Percentiles rank a stretch among this genome's conserved stretches.
Evolutionary conservation across 2,888 invertebrate genomes (phyloP).

Genomic region (Leptinotarsa juncta): DNA sequence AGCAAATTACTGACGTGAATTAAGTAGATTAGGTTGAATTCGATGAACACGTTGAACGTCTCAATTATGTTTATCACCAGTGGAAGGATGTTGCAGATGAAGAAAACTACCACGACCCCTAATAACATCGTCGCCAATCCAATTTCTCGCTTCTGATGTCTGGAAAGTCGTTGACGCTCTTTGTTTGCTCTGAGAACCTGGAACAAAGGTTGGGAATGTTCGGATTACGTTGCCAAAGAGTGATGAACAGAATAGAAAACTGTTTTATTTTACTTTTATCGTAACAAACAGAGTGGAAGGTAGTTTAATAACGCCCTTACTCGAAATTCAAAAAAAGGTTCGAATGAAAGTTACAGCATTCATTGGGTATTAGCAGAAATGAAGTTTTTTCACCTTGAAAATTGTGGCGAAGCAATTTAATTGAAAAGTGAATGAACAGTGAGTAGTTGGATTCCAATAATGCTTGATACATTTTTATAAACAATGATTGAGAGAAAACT

Average conservation of each 20-base stretch:
- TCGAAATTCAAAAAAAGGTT: too few relatives aligned
- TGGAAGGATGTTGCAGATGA: conserved; percentile 90
- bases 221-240: not conserved
- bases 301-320: too few relatives aligned
- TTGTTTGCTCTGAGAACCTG: conserved; percentile 89
- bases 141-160: conserved; percentile 91
- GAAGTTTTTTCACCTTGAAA: too few relatives aligned
- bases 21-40: conserved; percentile 71
- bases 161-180: conserved; percentile 89
- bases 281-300: too few relatives aligned
- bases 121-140: conserved; percentile 95
- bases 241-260: not conserved
- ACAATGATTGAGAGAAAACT: too few relatives aligned
- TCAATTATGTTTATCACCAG: conserved; percentile 89
- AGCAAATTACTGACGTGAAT: conserved; percentile 90
- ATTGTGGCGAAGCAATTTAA: too few relatives aligned
- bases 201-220: conserved; percentile 27
- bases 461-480: too few relatives aligned
- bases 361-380: too few relatives aligned
- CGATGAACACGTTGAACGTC: conserved; percentile 73
- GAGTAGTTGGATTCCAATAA: too few relatives aligned
- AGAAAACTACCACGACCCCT: conserved; percentile 94
- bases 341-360: too few relatives aligned
- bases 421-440: too few relatives aligned
- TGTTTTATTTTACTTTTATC: not conserved